phyloP scores from a whole-genome alignment of 2,888 invertebrate species.

The Schizotus pectinicornis region DNA sequence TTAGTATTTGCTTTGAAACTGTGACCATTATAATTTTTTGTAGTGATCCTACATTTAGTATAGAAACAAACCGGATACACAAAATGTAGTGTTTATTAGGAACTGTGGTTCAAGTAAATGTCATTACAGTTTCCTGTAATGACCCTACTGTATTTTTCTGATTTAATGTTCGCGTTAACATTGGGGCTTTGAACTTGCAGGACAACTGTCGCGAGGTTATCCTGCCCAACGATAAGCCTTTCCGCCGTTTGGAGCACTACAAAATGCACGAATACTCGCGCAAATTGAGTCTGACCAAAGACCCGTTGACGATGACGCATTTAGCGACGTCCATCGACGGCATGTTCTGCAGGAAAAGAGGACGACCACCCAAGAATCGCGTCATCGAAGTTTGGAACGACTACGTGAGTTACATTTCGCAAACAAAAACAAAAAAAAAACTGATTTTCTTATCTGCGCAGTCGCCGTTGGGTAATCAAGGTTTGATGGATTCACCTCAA shows the following conservation, averaged over 20 bases:
- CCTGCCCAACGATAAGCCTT: constrained; percentile 78
- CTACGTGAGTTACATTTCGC: constrained; percentile 65
- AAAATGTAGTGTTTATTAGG: no score
- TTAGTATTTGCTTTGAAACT: no score
- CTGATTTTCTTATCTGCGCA: constrained; percentile 33
- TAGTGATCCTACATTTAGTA: no score
- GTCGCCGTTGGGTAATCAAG: constrained; percentile 53
- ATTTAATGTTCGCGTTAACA: no score
- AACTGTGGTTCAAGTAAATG: no score
- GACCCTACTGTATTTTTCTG: no score
- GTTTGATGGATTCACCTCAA: constrained; percentile 73
- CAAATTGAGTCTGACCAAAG: constrained; percentile 57
- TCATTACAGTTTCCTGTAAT: no score
- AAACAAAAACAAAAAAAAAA: constrained; percentile 7
- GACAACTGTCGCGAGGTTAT: constrained; percentile 83
- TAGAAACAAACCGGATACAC: no score
- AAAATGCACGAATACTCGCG: constrained; percentile 72
- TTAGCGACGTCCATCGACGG: constrained; percentile 82
- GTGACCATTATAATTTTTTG: no score
- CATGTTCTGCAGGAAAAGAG: constrained; percentile 90
- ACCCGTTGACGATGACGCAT: constrained; percentile 62
- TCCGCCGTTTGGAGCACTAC: constrained; percentile 82
- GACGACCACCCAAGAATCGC: constrained; percentile 95
- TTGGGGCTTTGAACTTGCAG: constrained; percentile 52
- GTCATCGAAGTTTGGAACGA: constrained; percentile 91